Evolutionary conservation across 2,113 vertebrate species (phyloP), one percentile per base, ranked within the genome.

Genomic region (Carassius auratus): DNA sequence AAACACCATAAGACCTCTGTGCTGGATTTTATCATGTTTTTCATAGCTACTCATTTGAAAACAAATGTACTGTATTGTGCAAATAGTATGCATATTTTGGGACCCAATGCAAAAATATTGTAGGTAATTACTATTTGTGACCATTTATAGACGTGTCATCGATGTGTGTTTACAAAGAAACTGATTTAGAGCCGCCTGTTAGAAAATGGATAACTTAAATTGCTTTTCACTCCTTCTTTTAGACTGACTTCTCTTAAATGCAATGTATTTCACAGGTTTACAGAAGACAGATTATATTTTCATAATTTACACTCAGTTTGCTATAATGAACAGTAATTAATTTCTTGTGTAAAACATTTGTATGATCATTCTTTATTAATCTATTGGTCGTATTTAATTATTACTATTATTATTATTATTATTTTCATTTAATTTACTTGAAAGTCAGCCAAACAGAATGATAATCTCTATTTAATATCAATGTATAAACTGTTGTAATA

Each of bases 91-190:
- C 61, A 30, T 68, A 68, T 66, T 57, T 57, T 36, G 64, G 50
- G 66, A 57, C 66, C 62, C 61, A 66, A 33, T 81, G 61, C 78
- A 66, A 81, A 64, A 59, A 78, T 79, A 62, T 62, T 62, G 36
- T 79, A 64, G 33, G 19, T 77, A 38, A 26, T 77, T 57, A 19
- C 57, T 15, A 42, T 80, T 64, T 79, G 78, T 68, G 61, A 57
- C 6, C 17, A 57, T 57, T 21, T 19, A 74, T 19, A 57, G 14
- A 75, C 33, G 57, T 68, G 57, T 68, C n/a, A 68, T n/a, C 15
- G 59, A 88, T 45, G 8, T 38, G 13, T 52, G 84, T 88, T 88
- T 86, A 84, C 81, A 86, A 55, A 45, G 23, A 52, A 14, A 61
- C 12, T 17, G 55, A 84, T 45, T 17, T 7, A 57, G 78, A 85